Evolutionary conservation across 2,888 invertebrate genomes (phyloP), one percentile per base, ranked within the genome.

Genomic region (Mythimna vitellina): DNA sequence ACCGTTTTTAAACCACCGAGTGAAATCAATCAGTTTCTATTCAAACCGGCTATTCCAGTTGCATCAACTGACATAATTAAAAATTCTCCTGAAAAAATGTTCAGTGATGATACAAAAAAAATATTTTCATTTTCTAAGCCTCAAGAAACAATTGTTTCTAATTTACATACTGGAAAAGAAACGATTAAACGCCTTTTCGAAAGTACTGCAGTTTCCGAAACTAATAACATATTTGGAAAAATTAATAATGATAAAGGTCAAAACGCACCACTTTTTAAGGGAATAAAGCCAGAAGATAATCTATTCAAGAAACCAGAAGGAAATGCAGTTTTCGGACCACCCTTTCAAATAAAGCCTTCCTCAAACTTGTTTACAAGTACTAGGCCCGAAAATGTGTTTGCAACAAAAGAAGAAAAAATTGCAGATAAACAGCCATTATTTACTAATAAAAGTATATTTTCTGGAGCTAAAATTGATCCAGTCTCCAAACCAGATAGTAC

Each of bases 111-210:
- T 73, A 77, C 86, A 0, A 93, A 92, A 85, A 93, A 85, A 75
- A 73, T 87, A 78, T 96, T 95, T 82, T 91, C 91, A 22, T 96
- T 96, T 90, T 96, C 96, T 1, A 94, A 94, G 73, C 96, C 96
- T 51, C 91, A 93, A 85, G 90, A 92, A 66, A 89, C 89, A 32
- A 71, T 68, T 20, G 81, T 67, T 20, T 51, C 84, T 63, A 88
- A 86, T 78, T 46, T 88, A 63, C 89, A 91, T 73, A 80, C 78
- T 58, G 77, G 65, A 38, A 89, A 84, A 78, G 89, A 89, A 75
- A 63, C 78, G 65, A 82, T 84, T 22, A 81, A 83, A 80, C 81
- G 73, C 64, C 32, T 85, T 6, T 87, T 87, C 65, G 86, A 86
- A 73, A 62, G 65, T 17, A 84, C 80, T 58, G 12, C 70, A 42